phyloP scores from a whole-genome alignment of 1,140 invertebrate species.

The Drosophila equinoxialis region DNA sequence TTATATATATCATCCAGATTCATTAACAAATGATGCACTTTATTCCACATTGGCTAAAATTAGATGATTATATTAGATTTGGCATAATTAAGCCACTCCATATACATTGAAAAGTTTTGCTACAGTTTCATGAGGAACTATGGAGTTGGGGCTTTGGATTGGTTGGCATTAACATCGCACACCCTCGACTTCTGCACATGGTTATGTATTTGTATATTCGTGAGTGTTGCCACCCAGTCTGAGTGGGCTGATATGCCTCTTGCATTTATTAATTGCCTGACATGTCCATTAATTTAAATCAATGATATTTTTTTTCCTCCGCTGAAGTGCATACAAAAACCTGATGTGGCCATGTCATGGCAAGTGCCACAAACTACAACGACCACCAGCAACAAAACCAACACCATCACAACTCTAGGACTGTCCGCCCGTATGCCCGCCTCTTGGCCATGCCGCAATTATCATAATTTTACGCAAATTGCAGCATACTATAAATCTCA shows the following conservation, averaged over 20 bases:
- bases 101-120: neutral
- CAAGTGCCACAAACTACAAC: neutral
- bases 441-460: slow-evolving; percentile 48
- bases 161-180: neutral
- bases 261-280: slow-evolving; percentile 83
- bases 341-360: slow-evolving; percentile 30
- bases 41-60: neutral
- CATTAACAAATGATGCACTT: neutral
- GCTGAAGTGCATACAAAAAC: slow-evolving; percentile 48
- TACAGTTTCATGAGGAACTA: neutral
- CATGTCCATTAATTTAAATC: slow-evolving; percentile 82
- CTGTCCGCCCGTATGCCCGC: neutral
- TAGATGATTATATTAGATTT: neutral
- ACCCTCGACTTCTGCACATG: neutral
- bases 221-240: slow-evolving; percentile 8
- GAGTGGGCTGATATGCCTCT: slow-evolving; percentile 59
- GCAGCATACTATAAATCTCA: slow-evolving; percentile 69
- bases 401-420: slow-evolving; percentile 11
- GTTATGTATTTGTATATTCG: neutral
- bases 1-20: neutral
- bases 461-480: slow-evolving; percentile 78
- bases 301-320: slow-evolving; percentile 70
- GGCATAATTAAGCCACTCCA: neutral
- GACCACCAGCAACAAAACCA: neutral
- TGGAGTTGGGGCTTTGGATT: neutral